Base-by-base conservation (phyloP, 1,140 invertebrate species). In the Panagrolaimus sp. region DNA sequence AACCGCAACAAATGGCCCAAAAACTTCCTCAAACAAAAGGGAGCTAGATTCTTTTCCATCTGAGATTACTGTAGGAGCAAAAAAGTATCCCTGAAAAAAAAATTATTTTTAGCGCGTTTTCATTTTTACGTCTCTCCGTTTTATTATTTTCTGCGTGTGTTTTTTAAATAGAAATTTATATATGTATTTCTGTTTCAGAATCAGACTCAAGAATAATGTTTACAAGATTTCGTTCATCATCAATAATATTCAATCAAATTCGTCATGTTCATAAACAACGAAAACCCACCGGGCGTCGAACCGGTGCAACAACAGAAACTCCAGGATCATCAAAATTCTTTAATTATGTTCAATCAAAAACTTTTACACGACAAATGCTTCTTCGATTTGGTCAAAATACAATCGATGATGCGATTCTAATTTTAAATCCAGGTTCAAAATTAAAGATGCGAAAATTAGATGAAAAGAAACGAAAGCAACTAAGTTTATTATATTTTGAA, bases 1-100 rank as follows among this genome's bases (percentile, higher is more conserved):
- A 58, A 88, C 73, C 74, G 86, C 88, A 15, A 86, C 86, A 5
- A 88, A 86, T 0, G 88, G 88, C 0, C 88, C 88, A 80, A 88
- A 88, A 32, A 89, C 88, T 78, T 88, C 88, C 71, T 89, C 88
- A 55, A 84, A 83, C 84, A 88, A 87, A 46, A 85, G 82, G 14
- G 82, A 76, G 6, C 84, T 84, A 8, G 81, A 70, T 70, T 87
- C 85, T 14, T 75, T 55, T 1, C 88, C 73, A 63, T 84, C 84
- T 14, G 85, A 84, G 8, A 88, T 84, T 0, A 88, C 81, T 0
- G 86, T 86, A n/a, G 88, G 87, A 10, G 78, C 71, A 71, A 88
- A 81, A 71, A 85, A 88, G 74, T 87, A 88, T 7, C 88, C 88
- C 74, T 74, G 44, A 43, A 75, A 71, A n/a, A n/a, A n/a, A n/a